phyloP scores from a whole-genome alignment of 1,140 invertebrate species.

The Drosophila pectinifera region DNA sequence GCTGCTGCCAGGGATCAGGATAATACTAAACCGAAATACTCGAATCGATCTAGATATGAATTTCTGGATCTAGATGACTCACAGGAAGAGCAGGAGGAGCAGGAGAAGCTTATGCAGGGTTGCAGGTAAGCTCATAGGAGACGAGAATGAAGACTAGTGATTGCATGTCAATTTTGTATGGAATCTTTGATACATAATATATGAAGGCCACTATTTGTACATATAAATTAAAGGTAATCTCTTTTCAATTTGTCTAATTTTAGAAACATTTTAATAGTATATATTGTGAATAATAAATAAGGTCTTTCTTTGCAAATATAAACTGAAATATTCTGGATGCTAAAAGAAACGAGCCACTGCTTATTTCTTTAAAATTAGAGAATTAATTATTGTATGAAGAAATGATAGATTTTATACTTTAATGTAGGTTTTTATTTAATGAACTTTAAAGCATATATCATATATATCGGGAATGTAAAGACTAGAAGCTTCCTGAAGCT shows the following conservation, averaged over 20 bases:
- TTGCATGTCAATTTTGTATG: background rate
- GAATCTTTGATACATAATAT: background rate
- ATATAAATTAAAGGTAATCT: background rate
- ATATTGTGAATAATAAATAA: too few relatives aligned
- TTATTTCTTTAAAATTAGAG: background rate
- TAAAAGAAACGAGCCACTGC: background rate
- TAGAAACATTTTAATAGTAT: too few relatives aligned
- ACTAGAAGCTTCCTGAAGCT: too few relatives aligned
- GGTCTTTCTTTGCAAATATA: background rate
- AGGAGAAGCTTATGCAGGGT: background rate
- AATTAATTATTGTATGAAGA: too few relatives aligned
- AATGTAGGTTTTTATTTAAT: too few relatives aligned
- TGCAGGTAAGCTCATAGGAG: too few relatives aligned
- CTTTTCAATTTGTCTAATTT: background rate
- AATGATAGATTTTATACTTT: too few relatives aligned
- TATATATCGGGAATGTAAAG: too few relatives aligned
- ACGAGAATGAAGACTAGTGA: conserved; percentile 1
- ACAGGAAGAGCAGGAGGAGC: background rate
- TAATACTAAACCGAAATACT: background rate
- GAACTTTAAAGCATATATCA: too few relatives aligned
- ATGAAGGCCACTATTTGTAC: background rate
- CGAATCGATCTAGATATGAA: background rate
- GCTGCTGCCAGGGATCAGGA: too few relatives aligned
- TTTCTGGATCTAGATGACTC: too few relatives aligned
- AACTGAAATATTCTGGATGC: background rate